Evolutionary conservation across 2,797 vertebrate species (phyloP), one percentile per base, ranked within the genome.

Genomic region (Tokudaia tokunoshimensis): DNA sequence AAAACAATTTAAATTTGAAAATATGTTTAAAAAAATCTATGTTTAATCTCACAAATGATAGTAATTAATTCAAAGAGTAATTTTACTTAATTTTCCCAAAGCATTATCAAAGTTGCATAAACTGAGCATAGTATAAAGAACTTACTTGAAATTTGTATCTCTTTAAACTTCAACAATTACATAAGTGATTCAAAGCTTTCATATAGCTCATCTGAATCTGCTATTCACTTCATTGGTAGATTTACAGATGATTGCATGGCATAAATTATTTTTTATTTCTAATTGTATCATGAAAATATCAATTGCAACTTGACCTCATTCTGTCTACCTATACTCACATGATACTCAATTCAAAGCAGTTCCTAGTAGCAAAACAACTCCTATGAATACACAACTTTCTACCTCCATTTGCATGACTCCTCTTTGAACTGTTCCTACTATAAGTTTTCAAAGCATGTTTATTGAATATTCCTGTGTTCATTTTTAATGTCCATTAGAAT

Each of bases 1-100:
- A 19, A 96, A 94, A 91, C 80, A 89, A 86, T 74, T 90, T 85
- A 82, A 76, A 12, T 78, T 91, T 82, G 41, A 95, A 22, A 70
- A 3, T 2, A 94, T 92, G 0, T 55, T 59, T 59, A 29, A 63
- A 44, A 52, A 96, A 88, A 89, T 76, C 52, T 93, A 79, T 80
- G 0, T 8, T 89, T 86, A 89, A 67, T 91, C 14, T 93, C 22
- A 70, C 5, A 83, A 78, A 74, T 85, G 4, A 3, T 82, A 89
- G 93, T 88, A 93, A 75, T 89, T 86, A 91, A 83, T 55, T 89
- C 17, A 91, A 84, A 76, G 74, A 1, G 92, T 4, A 93, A 81
- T 88, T 94, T 95, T 82, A 74, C 3, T 50, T 9, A 61, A 20
- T 87, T 96, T 92, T 10, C 37, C 50, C 57, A 89, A 96, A 44